Conservation (phyloP, 2,113 vertebrate species). For the Lophura nycthemera region DNA sequence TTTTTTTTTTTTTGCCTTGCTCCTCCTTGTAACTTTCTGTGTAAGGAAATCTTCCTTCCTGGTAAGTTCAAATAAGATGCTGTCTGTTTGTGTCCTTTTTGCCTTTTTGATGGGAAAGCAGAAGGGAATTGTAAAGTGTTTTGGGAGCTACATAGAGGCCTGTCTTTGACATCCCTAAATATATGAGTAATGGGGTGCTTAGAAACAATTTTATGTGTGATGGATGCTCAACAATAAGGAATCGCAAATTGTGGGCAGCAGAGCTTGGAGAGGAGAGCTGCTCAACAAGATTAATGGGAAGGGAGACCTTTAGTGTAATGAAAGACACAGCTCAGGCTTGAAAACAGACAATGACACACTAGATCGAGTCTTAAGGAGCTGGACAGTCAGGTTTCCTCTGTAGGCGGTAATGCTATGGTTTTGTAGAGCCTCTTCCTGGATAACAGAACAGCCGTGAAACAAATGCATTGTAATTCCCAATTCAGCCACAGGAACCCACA, state of each 20-base stretch:
- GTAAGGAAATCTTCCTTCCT: neutral
- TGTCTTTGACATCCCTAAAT: slow-evolving; percentile 71
- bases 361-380: neutral
- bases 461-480: neutral
- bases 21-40: neutral
- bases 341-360: slow-evolving; percentile 43
- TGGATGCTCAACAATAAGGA: slow-evolving; percentile 69
- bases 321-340: slow-evolving; percentile 51
- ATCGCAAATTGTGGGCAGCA: slow-evolving; percentile 68
- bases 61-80: slow-evolving; percentile 29
- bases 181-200: slow-evolving; percentile 71
- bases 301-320: slow-evolving; percentile 63
- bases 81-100: slow-evolving; percentile 63
- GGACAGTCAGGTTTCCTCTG: neutral
- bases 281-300: slow-evolving; percentile 68
- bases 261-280: slow-evolving; percentile 59
- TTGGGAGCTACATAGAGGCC: slow-evolving; percentile 41
- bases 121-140: slow-evolving; percentile 63
- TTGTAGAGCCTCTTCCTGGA: neutral
- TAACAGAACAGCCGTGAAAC: neutral
- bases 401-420: neutral
- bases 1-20: neutral
- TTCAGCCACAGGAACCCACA: neutral
- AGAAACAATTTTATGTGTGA: slow-evolving; percentile 66
- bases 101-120: slow-evolving; percentile 58